These are phyloP conservation scores for Piscicola geometra DNA, from an alignment of 2,888 invertebrate genomes.

Conservation along the genomic window DNA sequence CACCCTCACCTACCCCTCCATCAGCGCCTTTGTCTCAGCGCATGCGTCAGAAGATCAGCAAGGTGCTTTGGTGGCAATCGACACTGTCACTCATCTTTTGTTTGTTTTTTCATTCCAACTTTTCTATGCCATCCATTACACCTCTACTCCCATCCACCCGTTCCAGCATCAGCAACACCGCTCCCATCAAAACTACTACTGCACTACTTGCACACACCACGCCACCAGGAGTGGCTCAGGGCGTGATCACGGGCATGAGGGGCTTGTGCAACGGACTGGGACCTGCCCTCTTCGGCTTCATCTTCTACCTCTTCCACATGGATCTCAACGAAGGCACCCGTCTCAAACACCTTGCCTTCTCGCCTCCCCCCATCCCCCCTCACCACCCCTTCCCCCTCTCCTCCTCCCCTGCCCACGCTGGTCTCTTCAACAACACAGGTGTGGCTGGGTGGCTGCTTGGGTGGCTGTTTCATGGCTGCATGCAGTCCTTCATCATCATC, in stretches of 20 bases:
- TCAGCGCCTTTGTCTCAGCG: conserved; percentile 94
- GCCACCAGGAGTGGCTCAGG: conserved; percentile 63
- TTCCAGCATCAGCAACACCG: too few species aligned
- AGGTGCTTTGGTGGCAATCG: conserved; percentile 59
- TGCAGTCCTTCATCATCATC: too few species aligned
- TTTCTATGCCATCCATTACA: background rate
- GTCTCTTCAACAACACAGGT: background rate
- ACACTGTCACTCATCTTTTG: background rate
- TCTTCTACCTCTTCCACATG: conserved; percentile 97
- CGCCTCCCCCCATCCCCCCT: conserved; percentile 1
- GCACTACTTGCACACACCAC: too few species aligned
- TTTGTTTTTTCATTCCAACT: background rate
- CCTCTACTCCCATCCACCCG: too few species aligned
- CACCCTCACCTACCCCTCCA: conserved; percentile 95
- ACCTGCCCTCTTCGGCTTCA: conserved; percentile 95
- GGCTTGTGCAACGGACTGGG: conserved; percentile 96
- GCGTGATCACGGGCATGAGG: conserved; percentile 96
- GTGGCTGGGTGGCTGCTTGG: background rate
- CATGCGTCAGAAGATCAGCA: conserved; percentile 96
- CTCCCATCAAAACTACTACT: too few species aligned
- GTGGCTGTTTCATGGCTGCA: too few species aligned
- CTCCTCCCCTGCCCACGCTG: background rate
- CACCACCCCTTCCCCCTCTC: conserved; percentile 2
- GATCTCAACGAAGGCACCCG: conserved; percentile 71
- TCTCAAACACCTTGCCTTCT: background rate